Evolutionary conservation across 2,113 vertebrate species (phyloP).

Genomic region (Aviceda subcristata): DNA sequence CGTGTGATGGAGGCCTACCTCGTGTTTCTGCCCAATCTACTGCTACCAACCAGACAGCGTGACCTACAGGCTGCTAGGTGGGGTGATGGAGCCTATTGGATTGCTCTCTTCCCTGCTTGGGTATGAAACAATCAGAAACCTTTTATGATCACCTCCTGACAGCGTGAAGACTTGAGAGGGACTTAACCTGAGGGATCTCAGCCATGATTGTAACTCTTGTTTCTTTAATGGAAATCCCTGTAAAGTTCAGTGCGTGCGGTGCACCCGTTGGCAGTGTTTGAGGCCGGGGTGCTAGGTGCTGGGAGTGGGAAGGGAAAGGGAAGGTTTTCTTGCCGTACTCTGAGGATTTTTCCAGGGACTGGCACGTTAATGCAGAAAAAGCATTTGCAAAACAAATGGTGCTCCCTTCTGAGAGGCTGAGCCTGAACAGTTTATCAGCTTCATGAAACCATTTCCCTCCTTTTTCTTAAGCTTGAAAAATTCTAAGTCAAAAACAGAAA

Average conservation of each 20-base stretch:
- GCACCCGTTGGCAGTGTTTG: not conserved
- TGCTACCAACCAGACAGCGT: conserved; percentile 48
- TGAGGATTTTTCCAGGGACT: conserved; percentile 43
- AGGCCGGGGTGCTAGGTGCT: conserved; percentile 1
- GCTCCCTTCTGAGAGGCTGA: conserved; percentile 58
- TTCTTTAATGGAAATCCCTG: conserved; percentile 46
- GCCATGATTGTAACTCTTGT: conserved; percentile 45
- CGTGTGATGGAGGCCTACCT: conserved; percentile 76
- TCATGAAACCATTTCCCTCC: not conserved
- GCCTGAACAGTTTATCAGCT: conserved; percentile 22
- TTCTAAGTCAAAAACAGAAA: not conserved
- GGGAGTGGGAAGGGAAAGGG: conserved; percentile 28
- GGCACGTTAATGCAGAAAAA: not conserved
- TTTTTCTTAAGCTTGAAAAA: conserved; percentile 51
- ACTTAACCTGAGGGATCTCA: conserved; percentile 51
- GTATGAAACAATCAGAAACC: conserved; percentile 72
- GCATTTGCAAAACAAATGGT: conserved; percentile 17
- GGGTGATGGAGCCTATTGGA: not conserved
- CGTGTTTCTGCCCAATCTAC: conserved; percentile 78
- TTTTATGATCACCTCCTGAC: conserved; percentile 70
- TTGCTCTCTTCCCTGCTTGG: conserved; percentile 65
- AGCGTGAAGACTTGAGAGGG: conserved; percentile 61
- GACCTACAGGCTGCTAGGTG: conserved; percentile 49
- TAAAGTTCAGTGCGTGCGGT: not conserved
- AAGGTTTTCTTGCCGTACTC: not conserved